Evolutionary conservation across 1,140 invertebrate species (phyloP), one percentile per base, ranked within the genome.

Genomic region (Drosophila quadrilineata): DNA sequence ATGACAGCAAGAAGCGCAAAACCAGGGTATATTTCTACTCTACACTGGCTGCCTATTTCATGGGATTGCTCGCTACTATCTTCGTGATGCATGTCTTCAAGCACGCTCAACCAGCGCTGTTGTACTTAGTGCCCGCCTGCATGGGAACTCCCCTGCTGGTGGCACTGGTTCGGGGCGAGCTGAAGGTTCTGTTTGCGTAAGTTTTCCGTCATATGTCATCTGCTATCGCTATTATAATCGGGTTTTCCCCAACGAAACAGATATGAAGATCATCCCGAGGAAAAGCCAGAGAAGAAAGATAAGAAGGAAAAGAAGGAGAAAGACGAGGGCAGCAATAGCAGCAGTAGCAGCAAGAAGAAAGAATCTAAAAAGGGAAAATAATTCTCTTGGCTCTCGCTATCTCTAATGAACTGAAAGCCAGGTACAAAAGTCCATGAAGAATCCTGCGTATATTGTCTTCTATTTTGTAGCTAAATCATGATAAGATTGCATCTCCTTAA

Each of bases 21-120:
- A 94, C 93, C 1, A 95, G 97, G 80, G 94, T 95, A 2, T 99
- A 99, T 89, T 99, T 99, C 91, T 95, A 97, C 86, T 93, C 96
- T n/a, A 96, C 97, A 26, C 96, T 99, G 88, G 90, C 94, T 40
- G 98, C 98, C 0, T 99, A 99, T 90, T 94, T 99, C 71, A 89
- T 97, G 70, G 99, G 99, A 6, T 91, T 99, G 38, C 90, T 99
- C 71, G 92, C 95, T 1, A 99, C 99, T 0, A 99, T 99, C 88
- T 93, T 98, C 60, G 96, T 99, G 35, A 99, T 99, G 98, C 98
- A 99, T 91, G 92, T 98, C 43, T 99, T 98, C 91, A 98, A 98
- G 90, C 98, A 99, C 91, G 98, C 98, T n/a, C 96, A 99, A 92
- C 99, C 99, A 0, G 99, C 99, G 57, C 91, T 99, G 17, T 90